Evolutionary conservation across 2,113 vertebrate species (phyloP).

Genomic region (Pterocles gutturalis): DNA sequence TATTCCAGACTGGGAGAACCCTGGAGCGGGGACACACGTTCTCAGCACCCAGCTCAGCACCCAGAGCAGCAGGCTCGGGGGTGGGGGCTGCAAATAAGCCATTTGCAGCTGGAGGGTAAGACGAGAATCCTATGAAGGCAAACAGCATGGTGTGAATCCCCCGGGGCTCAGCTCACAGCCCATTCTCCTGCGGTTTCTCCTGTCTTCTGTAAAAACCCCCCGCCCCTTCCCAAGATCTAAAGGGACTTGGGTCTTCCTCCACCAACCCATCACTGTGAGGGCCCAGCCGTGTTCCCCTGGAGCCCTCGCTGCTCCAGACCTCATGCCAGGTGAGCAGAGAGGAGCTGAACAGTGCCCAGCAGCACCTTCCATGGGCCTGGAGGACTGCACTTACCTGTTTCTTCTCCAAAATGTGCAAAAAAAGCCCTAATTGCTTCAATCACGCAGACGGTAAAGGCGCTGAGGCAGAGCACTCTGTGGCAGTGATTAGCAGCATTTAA

Average conservation of each 20-base stretch:
- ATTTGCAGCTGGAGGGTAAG: neutral
- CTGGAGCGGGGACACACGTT: accelerated
- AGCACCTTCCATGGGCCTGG: neutral
- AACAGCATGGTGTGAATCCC: accelerated
- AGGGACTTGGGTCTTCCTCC: neutral
- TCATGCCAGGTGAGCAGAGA: neutral
- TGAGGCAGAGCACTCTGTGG: constrained; percentile 39
- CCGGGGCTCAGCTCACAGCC: neutral
- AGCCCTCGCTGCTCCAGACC: neutral
- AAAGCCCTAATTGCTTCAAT: constrained; percentile 23
- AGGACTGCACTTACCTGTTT: neutral
- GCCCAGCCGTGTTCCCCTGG: neutral
- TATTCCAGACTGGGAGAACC: accelerated
- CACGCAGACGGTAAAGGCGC: neutral
- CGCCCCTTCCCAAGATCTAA: neutral
- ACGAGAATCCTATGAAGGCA: neutral
- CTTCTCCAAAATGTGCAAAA: constrained; percentile 17
- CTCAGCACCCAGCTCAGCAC: neutral
- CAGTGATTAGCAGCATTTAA: constrained; percentile 61
- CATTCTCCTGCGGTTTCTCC: neutral
- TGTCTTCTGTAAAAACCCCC: neutral
- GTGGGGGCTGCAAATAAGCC: neutral
- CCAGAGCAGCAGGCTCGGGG: accelerated
- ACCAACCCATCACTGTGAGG: neutral
- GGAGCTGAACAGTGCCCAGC: neutral